Percentiles rank a stretch among this genome's conserved stretches.
phyloP scores from a whole-genome alignment of 2,113 vertebrate genomes.

The Myodes glareolus region DNA sequence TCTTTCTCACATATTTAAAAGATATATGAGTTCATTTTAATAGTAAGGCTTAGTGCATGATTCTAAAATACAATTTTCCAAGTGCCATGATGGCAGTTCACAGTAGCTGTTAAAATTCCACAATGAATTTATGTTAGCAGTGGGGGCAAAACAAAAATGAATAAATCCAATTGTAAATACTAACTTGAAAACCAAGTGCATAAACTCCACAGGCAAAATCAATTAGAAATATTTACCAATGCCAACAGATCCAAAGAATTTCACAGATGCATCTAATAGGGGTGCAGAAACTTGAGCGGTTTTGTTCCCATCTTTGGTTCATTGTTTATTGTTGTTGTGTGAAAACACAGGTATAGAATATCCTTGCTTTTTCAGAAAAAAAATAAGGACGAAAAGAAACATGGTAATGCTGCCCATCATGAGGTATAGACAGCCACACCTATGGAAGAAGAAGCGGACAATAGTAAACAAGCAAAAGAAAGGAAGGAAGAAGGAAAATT shows the following conservation, averaged over 20 bases:
- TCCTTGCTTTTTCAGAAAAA: constrained; percentile 34
- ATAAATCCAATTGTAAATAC: constrained; percentile 40
- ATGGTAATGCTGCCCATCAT: neutral
- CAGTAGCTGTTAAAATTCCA: constrained; percentile 48
- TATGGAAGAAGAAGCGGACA: neutral
- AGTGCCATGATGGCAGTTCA: neutral
- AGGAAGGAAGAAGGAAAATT: neutral
- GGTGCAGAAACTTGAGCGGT: neutral
- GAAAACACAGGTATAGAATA: neutral
- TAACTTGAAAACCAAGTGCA: constrained; percentile 50
- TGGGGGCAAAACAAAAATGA: constrained; percentile 4
- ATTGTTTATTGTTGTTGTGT: neutral
- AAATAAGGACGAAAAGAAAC: neutral
- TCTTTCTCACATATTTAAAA: constrained; percentile 47
- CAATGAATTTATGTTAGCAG: constrained; percentile 21
- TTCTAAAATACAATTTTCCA: constrained; percentile 49
- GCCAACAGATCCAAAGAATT: neutral
- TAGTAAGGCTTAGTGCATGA: neutral
- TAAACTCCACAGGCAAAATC: constrained; percentile 58
- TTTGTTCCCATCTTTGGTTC: neutral
- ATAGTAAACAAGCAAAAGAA: neutral
- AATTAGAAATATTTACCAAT: constrained; percentile 10
- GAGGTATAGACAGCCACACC: neutral
- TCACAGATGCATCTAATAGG: neutral
- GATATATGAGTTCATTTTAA: constrained; percentile 21